Evolutionary conservation across 2,113 vertebrate genomes (phyloP).

Genomic region (Equus quagga): DNA sequence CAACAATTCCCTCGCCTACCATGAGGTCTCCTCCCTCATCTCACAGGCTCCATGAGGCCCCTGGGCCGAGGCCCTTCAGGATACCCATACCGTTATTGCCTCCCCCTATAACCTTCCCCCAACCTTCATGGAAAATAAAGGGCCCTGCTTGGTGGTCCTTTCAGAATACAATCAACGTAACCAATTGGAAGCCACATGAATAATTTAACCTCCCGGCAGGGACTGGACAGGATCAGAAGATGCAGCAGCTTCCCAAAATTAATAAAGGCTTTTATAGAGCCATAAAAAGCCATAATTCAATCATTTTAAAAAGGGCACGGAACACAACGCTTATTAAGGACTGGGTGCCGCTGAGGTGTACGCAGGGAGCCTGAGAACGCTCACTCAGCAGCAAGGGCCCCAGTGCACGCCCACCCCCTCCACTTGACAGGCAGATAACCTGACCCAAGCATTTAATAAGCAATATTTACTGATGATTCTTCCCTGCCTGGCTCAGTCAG

Average conservation of each 20-base stretch:
- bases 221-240: conserved; percentile 73
- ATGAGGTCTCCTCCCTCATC: not conserved
- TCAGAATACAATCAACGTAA: conserved; percentile 78
- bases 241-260: conserved; percentile 83
- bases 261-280: conserved; percentile 88
- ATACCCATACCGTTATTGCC: conserved; percentile 28
- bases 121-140: conserved; percentile 49
- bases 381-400: conserved; percentile 75
- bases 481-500: conserved; percentile 33
- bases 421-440: conserved; percentile 73
- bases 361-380: conserved; percentile 70
- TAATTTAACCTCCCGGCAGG: conserved; percentile 81
- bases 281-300: conserved; percentile 88
- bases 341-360: conserved; percentile 75
- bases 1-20: not conserved
- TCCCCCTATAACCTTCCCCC: not conserved
- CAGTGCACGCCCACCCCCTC: conserved; percentile 42
- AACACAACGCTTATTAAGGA: conserved; percentile 85
- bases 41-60: not conserved
- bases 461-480: conserved; percentile 73
- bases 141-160: conserved; percentile 10
- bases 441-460: conserved; percentile 79
- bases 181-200: conserved; percentile 81
- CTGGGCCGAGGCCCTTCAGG: not conserved
- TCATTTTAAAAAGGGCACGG: conserved; percentile 83